Conservation (phyloP, 2,888 invertebrate species). For the Pyrochroa serraticornis region DNA sequence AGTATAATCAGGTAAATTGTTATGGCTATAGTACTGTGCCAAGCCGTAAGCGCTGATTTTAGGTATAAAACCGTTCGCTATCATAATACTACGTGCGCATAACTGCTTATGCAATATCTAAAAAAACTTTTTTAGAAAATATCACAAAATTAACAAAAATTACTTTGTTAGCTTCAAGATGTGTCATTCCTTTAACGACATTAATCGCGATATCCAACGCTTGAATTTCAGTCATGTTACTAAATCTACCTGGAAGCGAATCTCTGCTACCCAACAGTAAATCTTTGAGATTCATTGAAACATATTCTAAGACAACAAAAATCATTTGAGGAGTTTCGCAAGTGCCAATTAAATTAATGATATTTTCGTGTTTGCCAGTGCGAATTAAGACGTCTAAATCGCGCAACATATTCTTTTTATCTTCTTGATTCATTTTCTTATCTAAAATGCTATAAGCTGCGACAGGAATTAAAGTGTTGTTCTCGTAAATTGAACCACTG, state of each 20-base stretch:
- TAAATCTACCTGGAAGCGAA: slow-evolving; percentile 60
- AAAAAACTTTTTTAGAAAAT: slow-evolving; percentile 33
- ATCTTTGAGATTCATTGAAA: slow-evolving; percentile 72
- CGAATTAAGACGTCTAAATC: slow-evolving; percentile 76
- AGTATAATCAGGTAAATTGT: slow-evolving; percentile 73
- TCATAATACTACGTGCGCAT: slow-evolving; percentile 73
- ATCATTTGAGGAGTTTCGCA: slow-evolving; percentile 79
- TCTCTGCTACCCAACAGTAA: slow-evolving; percentile 68
- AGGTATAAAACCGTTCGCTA: slow-evolving; percentile 69
- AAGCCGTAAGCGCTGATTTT: slow-evolving; percentile 81
- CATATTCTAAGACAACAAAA: slow-evolving; percentile 75
- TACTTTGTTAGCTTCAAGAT: slow-evolving; percentile 68
- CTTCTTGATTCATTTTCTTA: slow-evolving; percentile 57
- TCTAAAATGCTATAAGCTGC: slow-evolving; percentile 72
- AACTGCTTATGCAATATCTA: slow-evolving; percentile 75
- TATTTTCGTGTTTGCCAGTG: slow-evolving; percentile 72
- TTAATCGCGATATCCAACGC: slow-evolving; percentile 70
- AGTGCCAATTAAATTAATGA: slow-evolving; percentile 77
- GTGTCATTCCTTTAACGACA: slow-evolving; percentile 74
- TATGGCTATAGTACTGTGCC: slow-evolving; percentile 68
- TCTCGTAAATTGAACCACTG: slow-evolving; percentile 70
- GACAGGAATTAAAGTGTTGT: slow-evolving; percentile 61
- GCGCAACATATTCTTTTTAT: slow-evolving; percentile 64
- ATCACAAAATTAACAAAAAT: slow-evolving; percentile 10
- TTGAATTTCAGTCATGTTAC: slow-evolving; percentile 66